Conservation (phyloP, 2,797 vertebrate species). For the Cossypha polioptera region DNA sequence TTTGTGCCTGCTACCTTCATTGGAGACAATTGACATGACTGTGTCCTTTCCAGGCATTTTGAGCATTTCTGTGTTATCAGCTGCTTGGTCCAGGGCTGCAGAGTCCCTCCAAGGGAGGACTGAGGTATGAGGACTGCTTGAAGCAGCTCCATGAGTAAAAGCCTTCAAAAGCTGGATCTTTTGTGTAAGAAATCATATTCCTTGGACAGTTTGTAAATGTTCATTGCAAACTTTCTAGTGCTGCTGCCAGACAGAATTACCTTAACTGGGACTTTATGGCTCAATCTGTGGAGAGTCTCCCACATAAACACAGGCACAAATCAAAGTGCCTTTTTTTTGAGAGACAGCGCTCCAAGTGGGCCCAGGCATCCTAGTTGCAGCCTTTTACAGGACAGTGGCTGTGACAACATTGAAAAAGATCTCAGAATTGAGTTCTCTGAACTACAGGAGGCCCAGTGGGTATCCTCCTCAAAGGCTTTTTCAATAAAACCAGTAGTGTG, state of each 20-base stretch:
- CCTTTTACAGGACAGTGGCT: neutral
- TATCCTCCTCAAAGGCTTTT: neutral
- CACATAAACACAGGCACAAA: slow-evolving; percentile 16
- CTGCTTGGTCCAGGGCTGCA: neutral
- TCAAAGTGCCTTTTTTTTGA: neutral
- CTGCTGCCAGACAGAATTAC: slow-evolving; percentile 54
- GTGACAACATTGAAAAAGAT: neutral
- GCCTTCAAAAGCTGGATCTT: neutral
- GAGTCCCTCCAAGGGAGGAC: slow-evolving; percentile 18
- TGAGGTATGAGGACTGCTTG: neutral
- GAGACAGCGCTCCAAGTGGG: neutral
- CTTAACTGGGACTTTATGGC: slow-evolving; percentile 5
- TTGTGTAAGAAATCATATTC: slow-evolving; percentile 23
- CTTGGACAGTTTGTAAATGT: neutral
- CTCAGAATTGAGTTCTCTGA: neutral
- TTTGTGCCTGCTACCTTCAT: slow-evolving; percentile 57
- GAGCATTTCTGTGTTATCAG: slow-evolving; percentile 54
- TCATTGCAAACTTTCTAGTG: neutral
- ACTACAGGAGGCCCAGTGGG: neutral
- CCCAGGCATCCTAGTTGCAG: neutral
- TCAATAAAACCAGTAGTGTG: neutral
- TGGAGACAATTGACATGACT: slow-evolving; percentile 20
- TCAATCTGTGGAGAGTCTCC: slow-evolving; percentile 9
- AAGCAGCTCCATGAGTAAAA: neutral
- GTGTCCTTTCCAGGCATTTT: slow-evolving; percentile 55